Evolutionary conservation across 2,888 invertebrate species (phyloP).

Genomic region (Miltochrista miniata): DNA sequence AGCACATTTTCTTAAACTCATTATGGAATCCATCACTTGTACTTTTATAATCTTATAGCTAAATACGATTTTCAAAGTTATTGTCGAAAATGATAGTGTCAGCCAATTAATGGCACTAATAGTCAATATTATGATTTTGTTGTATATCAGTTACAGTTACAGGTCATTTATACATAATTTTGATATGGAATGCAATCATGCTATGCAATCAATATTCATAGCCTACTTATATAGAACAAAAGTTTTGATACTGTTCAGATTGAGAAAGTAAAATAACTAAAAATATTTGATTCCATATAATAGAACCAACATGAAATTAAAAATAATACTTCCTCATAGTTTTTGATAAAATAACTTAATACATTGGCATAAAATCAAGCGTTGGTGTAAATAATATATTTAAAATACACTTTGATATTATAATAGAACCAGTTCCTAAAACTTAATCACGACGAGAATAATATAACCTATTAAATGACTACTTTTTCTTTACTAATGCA

Average conservation of each 20-base stretch:
- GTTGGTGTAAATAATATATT: background rate
- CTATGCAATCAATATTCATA: too few species aligned
- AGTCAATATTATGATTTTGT: constrained; percentile 1
- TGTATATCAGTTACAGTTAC: background rate
- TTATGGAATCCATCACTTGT: constrained; percentile 27
- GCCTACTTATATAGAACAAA: too few species aligned
- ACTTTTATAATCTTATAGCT: constrained; percentile 23
- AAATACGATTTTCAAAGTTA: constrained; percentile 9
- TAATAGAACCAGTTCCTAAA: background rate
- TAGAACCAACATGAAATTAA: background rate
- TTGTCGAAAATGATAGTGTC: constrained; percentile 4
- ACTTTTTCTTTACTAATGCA: too few species aligned
- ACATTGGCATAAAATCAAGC: background rate
- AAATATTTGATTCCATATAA: too few species aligned
- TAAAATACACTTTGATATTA: constrained; percentile 3
- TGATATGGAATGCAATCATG: background rate
- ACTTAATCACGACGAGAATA: background rate
- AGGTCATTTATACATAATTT: background rate
- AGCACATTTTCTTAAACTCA: background rate
- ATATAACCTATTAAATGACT: background rate
- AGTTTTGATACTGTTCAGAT: too few species aligned
- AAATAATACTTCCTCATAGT: background rate
- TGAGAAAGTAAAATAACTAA: too few species aligned
- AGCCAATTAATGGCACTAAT: background rate
- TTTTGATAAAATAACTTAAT: background rate